Base-by-base conservation (phyloP, 2,888 invertebrate species). In the Ferrisia virgata region DNA sequence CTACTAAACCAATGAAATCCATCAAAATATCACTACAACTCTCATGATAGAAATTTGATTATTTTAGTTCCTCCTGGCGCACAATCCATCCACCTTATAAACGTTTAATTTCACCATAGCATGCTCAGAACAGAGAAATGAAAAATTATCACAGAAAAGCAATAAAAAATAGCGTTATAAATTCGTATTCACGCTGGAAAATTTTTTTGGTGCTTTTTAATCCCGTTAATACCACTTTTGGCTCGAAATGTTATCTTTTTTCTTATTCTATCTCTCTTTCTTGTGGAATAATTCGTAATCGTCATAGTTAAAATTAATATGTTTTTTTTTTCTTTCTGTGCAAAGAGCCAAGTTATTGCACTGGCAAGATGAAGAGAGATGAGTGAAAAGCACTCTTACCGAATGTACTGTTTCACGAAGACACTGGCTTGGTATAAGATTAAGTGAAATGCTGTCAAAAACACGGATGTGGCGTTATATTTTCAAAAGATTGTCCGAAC, bases 361-460 rank as follows among this genome's bases (percentile, higher is more conserved):
- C n/a, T n/a, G 13, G 36, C 22, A 33, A 18, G 69, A 69, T 5
- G 11, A 13, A 6, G n/a, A 33, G 2, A 25, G 28, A 64, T 3
- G 58, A 64, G 28, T 11, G 58, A 64, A 11, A 47, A n/a, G 18
- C 47, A 47, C 28, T 64, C 11, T 9, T 64, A 28, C 28, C 58
- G 28, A 64, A 25, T 64, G 28, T 64, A 64, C 72, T 11, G 15
- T 72, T 72, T 72, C 36, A 72, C 72, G 33, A 72, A 72, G 72
- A 72, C 72, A 72, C 72, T 33, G 1, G 72, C 33, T n/a, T 9
- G 28, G 15, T n/a, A n/a, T 64, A 72, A 72, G 72, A 72, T 72
- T 72, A 72, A 72, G 72, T 33, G 58, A 64, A 72, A 72, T 72
- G n/a, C 72, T 72, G 72, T 72, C 72, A 72, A 72, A 72, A 72